phyloP scores from a whole-genome alignment of 1,140 invertebrate species.

The Maniola jurtina region DNA sequence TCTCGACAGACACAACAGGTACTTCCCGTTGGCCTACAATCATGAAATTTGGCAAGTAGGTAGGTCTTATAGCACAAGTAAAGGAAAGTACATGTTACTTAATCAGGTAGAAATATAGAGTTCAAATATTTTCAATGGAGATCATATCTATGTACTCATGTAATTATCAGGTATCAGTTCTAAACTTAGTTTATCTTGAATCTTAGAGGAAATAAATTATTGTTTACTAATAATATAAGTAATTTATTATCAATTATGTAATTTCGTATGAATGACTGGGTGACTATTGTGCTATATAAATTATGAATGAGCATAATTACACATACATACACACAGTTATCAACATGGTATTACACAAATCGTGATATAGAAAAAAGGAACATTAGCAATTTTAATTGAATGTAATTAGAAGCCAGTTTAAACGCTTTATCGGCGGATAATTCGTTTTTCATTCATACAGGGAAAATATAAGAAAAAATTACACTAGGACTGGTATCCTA shows the following conservation, averaged over 20 bases:
- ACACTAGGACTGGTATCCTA: slow-evolving; percentile 17
- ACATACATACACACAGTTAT: neutral
- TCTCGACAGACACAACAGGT: no score
- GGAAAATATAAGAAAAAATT: slow-evolving; percentile 21
- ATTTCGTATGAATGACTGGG: neutral
- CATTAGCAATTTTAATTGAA: slow-evolving; percentile 10
- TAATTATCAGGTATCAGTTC: no score
- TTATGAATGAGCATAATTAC: slow-evolving; percentile 1
- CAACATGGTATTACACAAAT: neutral
- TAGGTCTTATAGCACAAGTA: no score
- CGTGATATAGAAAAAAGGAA: slow-evolving; percentile 2
- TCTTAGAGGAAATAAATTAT: no score
- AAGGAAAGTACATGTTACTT: no score
- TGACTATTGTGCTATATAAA: neutral
- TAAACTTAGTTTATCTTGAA: no score
- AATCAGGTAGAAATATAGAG: no score
- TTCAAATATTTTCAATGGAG: no score
- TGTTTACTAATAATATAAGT: no score
- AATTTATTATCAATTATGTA: neutral
- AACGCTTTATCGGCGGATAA: neutral
- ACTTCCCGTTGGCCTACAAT: no score
- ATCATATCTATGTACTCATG: no score
- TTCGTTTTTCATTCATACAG: slow-evolving; percentile 1
- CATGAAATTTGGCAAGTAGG: no score
- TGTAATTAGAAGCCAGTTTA: neutral